Evolutionary conservation across 2,888 invertebrate genomes (phyloP), one percentile per base, ranked within the genome.

Genomic region (Cabera pusaria): DNA sequence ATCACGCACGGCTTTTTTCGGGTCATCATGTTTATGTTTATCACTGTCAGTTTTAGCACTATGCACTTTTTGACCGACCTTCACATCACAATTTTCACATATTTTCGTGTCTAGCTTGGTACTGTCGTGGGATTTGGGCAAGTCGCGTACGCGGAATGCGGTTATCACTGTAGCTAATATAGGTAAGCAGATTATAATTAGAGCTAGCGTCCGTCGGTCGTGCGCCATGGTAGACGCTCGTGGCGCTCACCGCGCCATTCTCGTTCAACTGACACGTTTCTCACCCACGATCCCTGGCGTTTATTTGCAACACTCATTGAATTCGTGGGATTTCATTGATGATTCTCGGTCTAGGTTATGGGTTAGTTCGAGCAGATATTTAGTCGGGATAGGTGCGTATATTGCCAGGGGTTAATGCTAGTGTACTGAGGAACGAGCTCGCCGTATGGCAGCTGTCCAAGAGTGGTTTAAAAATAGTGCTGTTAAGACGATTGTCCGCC

Each of bases 391-490:
- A 71, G 73, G 75, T 70, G 69, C 72, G 77, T 72, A 72, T 76
- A 71, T 67, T 64, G 61, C 91, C 67, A 91, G 87, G 63, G 91
- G 90, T 81, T 93, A 93, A 70, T 92, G 91, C 56, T 91, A 92
- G 57, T 92, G 69, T 70, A 93, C 92, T 72, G 93, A 84, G 76
- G 90, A 83, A 36, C 91, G 79, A 44, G 91, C 92, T 64, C 91
- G 90, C 58, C 64, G 67, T 68, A 73, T 87, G 87, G 88, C 87
- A 78, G 48, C 42, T 63, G 60, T 82, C 87, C 87, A 87, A 86
- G 71, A 73, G 67, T 69, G 58, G 62, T 58, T 64, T 86, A 87
- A 84, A 87, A 88, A 87, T 87, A 87, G 86, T 77, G 64, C 69
- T 67, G 74, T 72, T 74, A 73, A 80, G 75, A 76, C 80, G 79